Evolutionary conservation across 1,140 invertebrate genomes (phyloP).

Genomic region (Plectrocnemia conspersa): DNA sequence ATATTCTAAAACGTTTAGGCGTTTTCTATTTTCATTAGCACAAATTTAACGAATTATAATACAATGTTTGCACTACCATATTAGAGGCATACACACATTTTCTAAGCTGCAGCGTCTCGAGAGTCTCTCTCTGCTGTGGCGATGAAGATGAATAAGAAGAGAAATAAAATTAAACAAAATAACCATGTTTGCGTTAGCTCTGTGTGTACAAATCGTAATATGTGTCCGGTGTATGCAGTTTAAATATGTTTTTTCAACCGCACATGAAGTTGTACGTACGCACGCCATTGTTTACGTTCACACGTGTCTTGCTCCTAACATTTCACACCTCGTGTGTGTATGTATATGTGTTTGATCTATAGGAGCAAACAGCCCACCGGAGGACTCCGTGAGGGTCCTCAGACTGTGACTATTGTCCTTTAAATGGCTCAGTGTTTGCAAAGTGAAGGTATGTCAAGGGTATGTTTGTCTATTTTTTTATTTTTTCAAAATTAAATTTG

Average conservation of each 20-base stretch:
- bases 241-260: conserved; percentile 5
- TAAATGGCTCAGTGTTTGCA: background rate
- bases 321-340: conserved; percentile 32
- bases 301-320: conserved; percentile 23
- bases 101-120: too few species aligned
- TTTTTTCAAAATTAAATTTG: too few species aligned
- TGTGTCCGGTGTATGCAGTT: conserved; percentile 7
- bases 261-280: conserved; percentile 11
- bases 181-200: background rate
- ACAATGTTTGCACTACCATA: too few species aligned
- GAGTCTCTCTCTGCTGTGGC: too few species aligned
- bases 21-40: too few species aligned
- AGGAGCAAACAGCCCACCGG: background rate
- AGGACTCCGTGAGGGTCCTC: conserved; percentile 1
- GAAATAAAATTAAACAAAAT: background rate
- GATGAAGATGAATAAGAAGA: too few species aligned
- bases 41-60: too few species aligned
- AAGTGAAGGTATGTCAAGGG: too few species aligned
- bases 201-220: background rate
- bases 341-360: conserved; percentile 27
- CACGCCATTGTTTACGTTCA: conserved; percentile 22
- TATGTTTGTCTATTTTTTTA: too few species aligned
- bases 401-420: conserved; percentile 6
- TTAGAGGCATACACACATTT: too few species aligned
- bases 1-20: too few species aligned